Conservation (phyloP, 2,888 invertebrate species). For the Rhimphoctona megacephalus region DNA sequence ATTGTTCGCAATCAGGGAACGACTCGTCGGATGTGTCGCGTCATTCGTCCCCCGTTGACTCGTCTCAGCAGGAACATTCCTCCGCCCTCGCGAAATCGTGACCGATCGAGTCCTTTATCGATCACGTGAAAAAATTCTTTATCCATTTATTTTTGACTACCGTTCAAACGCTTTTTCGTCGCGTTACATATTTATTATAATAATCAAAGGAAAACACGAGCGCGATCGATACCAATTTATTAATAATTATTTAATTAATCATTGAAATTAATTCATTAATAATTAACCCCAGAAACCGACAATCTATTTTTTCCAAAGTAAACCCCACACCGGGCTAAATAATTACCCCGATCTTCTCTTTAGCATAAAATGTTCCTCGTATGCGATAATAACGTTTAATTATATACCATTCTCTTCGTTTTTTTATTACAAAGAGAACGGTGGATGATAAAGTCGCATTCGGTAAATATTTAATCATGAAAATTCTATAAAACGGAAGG, state of each 20-base stretch:
- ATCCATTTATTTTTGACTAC: slow-evolving; percentile 44
- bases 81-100: slow-evolving; percentile 80
- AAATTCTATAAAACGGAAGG: too few species aligned
- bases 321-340: too few species aligned
- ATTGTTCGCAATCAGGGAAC: slow-evolving; percentile 60
- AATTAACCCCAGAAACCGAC: too few species aligned
- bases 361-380: too few species aligned
- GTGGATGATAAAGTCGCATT: too few species aligned
- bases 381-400: too few species aligned
- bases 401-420: too few species aligned
- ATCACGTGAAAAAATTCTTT: slow-evolving; percentile 61
- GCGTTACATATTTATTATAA: background rate
- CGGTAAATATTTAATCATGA: too few species aligned
- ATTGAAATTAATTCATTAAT: too few species aligned
- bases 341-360: too few species aligned
- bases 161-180: background rate
- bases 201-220: background rate
- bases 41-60: slow-evolving; percentile 79
- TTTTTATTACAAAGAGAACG: too few species aligned
- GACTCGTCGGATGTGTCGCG: slow-evolving; percentile 51
- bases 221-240: background rate
- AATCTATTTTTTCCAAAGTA: too few species aligned
- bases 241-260: background rate
- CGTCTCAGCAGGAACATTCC: slow-evolving; percentile 83
- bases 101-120: slow-evolving; percentile 77